These are phyloP conservation scores for Metallyticus violacea DNA, from an alignment of 2,888 invertebrate genomes.

Conservation along the genomic window DNA sequence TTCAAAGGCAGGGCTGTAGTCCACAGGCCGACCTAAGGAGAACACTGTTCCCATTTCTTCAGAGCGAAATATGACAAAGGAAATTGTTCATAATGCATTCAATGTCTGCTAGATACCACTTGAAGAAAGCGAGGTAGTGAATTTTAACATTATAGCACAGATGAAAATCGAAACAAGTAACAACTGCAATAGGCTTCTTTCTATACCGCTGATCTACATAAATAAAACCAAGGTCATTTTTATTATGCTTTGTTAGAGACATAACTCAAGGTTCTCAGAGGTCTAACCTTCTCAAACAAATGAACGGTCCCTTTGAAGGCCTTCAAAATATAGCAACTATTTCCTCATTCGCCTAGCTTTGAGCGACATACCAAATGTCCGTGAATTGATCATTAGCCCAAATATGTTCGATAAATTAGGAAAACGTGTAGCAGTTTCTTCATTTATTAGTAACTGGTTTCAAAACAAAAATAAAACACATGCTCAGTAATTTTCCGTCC, in stretches of 20 bases:
- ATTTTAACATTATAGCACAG: no score
- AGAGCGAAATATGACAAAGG: no score
- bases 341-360: background rate
- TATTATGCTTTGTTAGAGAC: background rate
- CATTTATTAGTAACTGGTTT: background rate
- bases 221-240: background rate
- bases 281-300: background rate
- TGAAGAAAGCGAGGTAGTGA: no score
- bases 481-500: background rate
- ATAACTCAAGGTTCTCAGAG: background rate
- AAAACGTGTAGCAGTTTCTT: background rate
- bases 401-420: background rate
- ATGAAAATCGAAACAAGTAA: no score
- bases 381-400: background rate
- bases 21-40: no score
- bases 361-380: background rate
- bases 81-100: no score
- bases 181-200: no score
- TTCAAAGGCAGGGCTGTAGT: no score
- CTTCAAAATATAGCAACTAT: background rate
- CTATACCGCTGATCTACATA: background rate
- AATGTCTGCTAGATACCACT: no score
- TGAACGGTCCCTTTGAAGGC: background rate
- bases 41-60: no score
- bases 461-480: background rate